phyloP scores from a whole-genome alignment of 2,888 invertebrate genomes.

The Silvanus unidentatus region DNA sequence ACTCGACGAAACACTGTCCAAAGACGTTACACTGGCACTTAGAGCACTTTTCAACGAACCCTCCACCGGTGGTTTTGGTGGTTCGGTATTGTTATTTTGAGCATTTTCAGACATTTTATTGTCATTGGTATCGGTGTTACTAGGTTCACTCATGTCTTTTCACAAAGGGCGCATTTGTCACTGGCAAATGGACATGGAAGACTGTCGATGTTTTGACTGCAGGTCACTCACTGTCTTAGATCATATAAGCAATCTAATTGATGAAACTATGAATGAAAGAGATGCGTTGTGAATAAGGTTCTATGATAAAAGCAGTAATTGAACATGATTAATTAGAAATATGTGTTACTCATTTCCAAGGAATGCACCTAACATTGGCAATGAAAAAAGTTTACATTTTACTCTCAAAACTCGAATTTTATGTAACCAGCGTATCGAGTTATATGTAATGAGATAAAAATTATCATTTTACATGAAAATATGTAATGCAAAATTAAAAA shows the following conservation, averaged over 20 bases:
- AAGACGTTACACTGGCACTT: conserved; percentile 19
- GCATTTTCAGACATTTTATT: conserved; percentile 6
- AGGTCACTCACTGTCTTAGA: no score
- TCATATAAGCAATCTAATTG: no score
- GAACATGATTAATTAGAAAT: no score
- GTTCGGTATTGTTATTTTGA: conserved; percentile 1
- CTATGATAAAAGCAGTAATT: background rate
- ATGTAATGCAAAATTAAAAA: background rate
- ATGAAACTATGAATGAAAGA: no score
- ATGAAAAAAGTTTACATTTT: no score
- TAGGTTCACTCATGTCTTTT: background rate
- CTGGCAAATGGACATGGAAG: background rate
- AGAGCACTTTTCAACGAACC: conserved; percentile 6
- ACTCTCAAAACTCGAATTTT: no score
- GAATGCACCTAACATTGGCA: no score
- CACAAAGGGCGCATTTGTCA: background rate
- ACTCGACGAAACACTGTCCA: conserved; percentile 14
- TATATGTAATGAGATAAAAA: background rate
- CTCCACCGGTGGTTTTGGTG: conserved; percentile 1
- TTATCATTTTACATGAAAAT: background rate
- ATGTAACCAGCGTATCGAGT: no score
- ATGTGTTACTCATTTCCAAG: no score
- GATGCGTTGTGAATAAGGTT: no score
- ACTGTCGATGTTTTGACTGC: no score
- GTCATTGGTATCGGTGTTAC: conserved; percentile 3